Percentiles rank a stretch among this genome's conserved stretches.
Conservation (phyloP, 2,113 vertebrate species). For the Cynopterus brachyotis region DNA sequence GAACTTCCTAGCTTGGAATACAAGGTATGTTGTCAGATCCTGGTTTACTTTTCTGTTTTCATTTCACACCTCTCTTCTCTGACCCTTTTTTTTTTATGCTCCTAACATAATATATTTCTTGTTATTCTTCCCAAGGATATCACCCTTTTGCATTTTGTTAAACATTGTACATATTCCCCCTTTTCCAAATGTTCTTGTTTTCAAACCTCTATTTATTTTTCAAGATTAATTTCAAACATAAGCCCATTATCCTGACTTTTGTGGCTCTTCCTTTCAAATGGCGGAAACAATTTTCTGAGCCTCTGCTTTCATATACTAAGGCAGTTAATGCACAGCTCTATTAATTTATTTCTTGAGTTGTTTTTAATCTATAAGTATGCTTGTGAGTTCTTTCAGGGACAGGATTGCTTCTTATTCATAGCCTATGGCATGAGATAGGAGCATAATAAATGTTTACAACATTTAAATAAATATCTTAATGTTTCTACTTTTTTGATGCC, state of each 20-base stretch:
- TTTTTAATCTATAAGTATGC: neutral
- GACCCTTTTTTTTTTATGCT: neutral
- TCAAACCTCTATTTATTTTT: conserved; percentile 29
- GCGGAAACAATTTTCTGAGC: conserved; percentile 7
- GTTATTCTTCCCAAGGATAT: neutral
- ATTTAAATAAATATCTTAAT: neutral
- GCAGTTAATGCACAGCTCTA: neutral
- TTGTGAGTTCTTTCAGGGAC: neutral
- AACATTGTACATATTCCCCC: neutral
- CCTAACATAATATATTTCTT: neutral
- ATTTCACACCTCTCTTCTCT: neutral
- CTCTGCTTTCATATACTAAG: neutral
- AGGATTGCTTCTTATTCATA: neutral
- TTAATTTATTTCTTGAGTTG: neutral
- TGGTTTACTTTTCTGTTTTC: neutral
- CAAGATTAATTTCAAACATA: conserved; percentile 48
- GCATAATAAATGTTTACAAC: neutral
- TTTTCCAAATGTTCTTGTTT: neutral
- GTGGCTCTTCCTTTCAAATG: conserved; percentile 32
- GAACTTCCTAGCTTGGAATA: neutral
- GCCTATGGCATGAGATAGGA: neutral
- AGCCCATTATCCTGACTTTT: neutral
- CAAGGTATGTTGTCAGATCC: neutral
- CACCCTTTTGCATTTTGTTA: neutral
- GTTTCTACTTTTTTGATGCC: neutral